Evolutionary conservation across 2,888 invertebrate genomes (phyloP), one percentile per base, ranked within the genome.

Genomic region (Tryphoninae sp.): DNA sequence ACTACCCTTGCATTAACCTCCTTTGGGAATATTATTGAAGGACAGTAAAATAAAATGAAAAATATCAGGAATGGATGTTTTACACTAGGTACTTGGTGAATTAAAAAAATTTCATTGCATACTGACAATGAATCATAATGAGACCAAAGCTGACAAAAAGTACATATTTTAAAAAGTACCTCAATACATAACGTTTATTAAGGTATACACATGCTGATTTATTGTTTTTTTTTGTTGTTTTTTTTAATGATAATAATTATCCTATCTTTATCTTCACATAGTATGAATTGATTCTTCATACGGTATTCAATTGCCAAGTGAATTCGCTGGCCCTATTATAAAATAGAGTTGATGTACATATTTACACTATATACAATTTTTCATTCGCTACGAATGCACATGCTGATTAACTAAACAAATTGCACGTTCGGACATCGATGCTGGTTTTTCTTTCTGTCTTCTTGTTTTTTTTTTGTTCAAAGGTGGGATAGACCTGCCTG

Each of bases 131-230:
- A 69, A 49, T 45, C 45, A 59, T 7, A 40, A 53, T 11, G 19
- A 19, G n/a, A 49, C 74, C 76, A 71, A 69, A 71, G 76, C 75
- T 71, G 78, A 79, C 78, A 83, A 81, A 84, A 87, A 88, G 86
- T 88, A 86, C 87, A 86, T 89, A 88, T 90, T 91, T 91, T 90
- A 89, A 91, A 91, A 91, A 91, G 91, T 91, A 92, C 91, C 90
- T 91, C 91, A 91, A 91, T 91, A 92, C 90, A 91, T 90, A 91
- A 91, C 88, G 91, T 91, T 91, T 90, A 91, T 91, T 91, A 91
- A 90, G 91, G 91, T 90, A 88, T 91, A 91, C 91, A 91, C 90
- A 90, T 90, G 90, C 89, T 90, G 90, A 89, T 89, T 91, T 89
- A 89, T 90, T 89, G 87, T 88, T 90, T 88, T 86, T 87, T 88